Evolutionary conservation across 2,888 invertebrate species (phyloP).

Genomic region (Merodon equestris): DNA sequence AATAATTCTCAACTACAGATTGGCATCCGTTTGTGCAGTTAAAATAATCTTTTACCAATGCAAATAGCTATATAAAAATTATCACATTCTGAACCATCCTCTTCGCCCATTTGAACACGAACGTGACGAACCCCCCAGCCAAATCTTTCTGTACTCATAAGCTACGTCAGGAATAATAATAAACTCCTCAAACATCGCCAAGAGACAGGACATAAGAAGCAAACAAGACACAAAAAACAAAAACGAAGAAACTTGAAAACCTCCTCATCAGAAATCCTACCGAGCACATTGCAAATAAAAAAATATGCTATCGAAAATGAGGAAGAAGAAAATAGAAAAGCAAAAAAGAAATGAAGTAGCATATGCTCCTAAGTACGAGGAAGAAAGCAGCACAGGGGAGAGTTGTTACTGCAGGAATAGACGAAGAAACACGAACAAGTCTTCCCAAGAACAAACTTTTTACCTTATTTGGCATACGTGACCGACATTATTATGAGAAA

Average conservation of each 20-base stretch:
- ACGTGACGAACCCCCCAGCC: slow-evolving; percentile 27
- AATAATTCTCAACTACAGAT: too few relatives aligned
- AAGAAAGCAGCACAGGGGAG: slow-evolving; percentile 2
- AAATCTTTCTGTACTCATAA: slow-evolving; percentile 50
- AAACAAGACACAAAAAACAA: neutral
- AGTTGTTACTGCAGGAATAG: slow-evolving; percentile 5
- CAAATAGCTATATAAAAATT: slow-evolving; percentile 42
- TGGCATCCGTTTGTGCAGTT: slow-evolving; percentile 31
- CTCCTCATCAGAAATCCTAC: slow-evolving; percentile 17
- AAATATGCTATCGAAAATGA: neutral
- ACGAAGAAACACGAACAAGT: slow-evolving; percentile 47
- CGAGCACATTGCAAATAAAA: slow-evolving; percentile 28
- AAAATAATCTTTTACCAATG: slow-evolving; percentile 52
- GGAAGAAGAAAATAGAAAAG: neutral
- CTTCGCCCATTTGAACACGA: slow-evolving; percentile 19
- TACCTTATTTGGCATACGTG: slow-evolving; percentile 69
- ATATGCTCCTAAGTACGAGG: slow-evolving; percentile 34
- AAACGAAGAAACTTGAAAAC: slow-evolving; percentile 2
- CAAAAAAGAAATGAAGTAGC: slow-evolving; percentile 16
- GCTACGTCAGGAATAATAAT: slow-evolving; percentile 57
- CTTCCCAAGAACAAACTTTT: slow-evolving; percentile 65
- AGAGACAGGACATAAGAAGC: neutral
- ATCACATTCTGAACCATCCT: slow-evolving; percentile 32
- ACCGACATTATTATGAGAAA: slow-evolving; percentile 68
- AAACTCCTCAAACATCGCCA: slow-evolving; percentile 30